Conservation (phyloP, 2,797 vertebrate genomes). For the Rhinoraja longicauda region DNA sequence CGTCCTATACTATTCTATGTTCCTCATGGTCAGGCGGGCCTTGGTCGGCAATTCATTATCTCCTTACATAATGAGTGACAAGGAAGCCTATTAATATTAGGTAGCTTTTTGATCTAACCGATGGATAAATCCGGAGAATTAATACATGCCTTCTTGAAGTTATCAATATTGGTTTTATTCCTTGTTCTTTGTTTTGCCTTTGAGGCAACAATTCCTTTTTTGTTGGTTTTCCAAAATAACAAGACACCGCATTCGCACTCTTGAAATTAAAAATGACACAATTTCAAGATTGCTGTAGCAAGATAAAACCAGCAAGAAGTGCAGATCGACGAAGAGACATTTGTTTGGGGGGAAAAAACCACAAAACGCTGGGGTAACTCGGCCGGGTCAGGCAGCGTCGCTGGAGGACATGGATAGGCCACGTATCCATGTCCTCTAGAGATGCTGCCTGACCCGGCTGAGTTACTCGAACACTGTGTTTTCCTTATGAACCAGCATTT, state of each 20-base stretch:
- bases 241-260: background rate
- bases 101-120: slow-evolving; percentile 7
- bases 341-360: background rate
- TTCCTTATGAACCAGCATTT: too few species aligned
- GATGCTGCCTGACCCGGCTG: too few species aligned
- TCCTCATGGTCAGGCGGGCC: background rate
- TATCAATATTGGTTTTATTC: background rate
- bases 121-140: background rate
- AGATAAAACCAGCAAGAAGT: background rate
- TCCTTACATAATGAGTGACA: background rate
- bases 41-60: background rate
- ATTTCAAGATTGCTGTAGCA: background rate
- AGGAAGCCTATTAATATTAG: background rate
- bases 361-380: too few species aligned
- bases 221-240: background rate
- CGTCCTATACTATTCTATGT: too few species aligned
- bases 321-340: background rate
- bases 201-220: background rate
- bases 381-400: too few species aligned
- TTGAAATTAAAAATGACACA: background rate
- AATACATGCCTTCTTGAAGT: background rate
- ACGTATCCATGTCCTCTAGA: too few species aligned
- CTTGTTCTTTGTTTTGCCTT: slow-evolving; percentile 5
- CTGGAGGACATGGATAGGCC: too few species aligned
- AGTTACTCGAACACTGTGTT: too few species aligned